Base-by-base conservation (phyloP, 1,140 invertebrate genomes). In the Phymorhynchus buccinoides region DNA sequence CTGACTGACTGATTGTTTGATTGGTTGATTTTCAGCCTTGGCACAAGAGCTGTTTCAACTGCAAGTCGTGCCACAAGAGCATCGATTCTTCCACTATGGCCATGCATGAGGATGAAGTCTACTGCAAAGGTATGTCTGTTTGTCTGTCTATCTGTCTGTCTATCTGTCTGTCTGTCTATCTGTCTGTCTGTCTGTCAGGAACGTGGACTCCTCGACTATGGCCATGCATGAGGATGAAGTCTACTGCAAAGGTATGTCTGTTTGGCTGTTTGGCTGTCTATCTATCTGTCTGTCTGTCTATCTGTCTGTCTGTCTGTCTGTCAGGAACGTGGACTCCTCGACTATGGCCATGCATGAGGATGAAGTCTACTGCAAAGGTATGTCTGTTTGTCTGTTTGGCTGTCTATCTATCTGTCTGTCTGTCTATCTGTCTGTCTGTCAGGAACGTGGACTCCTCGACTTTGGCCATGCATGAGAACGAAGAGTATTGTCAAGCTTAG, bases 401-500 rank as follows among this genome's bases (percentile, higher is more conserved):
- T 48, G 39, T 1, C 39, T 22, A 9, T 52, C 48, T 52, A 9
- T 52, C 48, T 52, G 12, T 52, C 48, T 52, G 12, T 52, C 22
- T 62, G 4, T 62, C 14, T 62, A 16, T 62, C 22, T 62, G 18
- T 62, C 22, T 62, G 18, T 9, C 48, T 52, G 27, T 71, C 75
- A 14, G 39, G n/a, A 77, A 87, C 71, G 71, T 92, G 44, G 91
- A 92, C 78, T 88, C 91, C 22, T 89, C 86, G 78, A 90, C 89
- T 7, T 39, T 90, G 80, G 89, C 88, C 73, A 86, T 85, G 66
- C 89, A 91, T 37, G 90, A 92, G 37, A 83, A 85, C 30, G 91
- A 92, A 62, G 89, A 91, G 14, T 92, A 90, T 81, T 91, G 90
- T 68, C 91, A 91, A 89, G 85, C 90, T 92, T n/a, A n/a, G n/a